A percentile compares a stretch with the other conserved stretches of the same genome.
Evolutionary conservation across 1,140 invertebrate genomes (phyloP).

Genomic region (Pogonomyrmex barbatus): DNA sequence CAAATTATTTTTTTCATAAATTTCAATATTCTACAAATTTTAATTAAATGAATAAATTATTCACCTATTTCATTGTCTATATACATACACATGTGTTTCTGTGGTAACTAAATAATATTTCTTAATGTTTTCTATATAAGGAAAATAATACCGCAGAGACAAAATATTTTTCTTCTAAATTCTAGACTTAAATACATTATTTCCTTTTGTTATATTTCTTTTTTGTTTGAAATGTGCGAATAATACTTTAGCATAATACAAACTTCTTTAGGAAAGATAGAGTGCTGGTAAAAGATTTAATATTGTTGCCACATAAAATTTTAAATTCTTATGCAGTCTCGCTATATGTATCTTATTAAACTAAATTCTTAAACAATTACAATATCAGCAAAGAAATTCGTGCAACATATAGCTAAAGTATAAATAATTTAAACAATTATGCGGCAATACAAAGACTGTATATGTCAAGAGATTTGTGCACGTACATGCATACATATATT

Average conservation of each 20-base stretch:
- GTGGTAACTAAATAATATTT: slow-evolving; percentile 50
- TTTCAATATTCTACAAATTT: slow-evolving; percentile 53
- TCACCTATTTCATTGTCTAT: slow-evolving; percentile 53
- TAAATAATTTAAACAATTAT: slow-evolving; percentile 12
- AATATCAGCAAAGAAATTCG: not conserved
- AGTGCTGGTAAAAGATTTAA: slow-evolving; percentile 64
- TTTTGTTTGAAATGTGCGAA: slow-evolving; percentile 61
- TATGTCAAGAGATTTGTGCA: slow-evolving; percentile 9
- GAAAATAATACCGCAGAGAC: slow-evolving; percentile 36
- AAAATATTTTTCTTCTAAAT: slow-evolving; percentile 66
- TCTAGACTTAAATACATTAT: slow-evolving; percentile 68
- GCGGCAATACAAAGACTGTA: slow-evolving; percentile 8
- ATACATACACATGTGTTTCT: slow-evolving; percentile 38
- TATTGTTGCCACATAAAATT: not conserved
- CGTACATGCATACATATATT: not conserved
- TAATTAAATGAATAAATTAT: slow-evolving; percentile 56
- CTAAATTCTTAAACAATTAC: slow-evolving; percentile 4
- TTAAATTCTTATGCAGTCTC: not conserved
- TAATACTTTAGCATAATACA: slow-evolving; percentile 66
- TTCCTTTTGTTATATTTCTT: slow-evolving; percentile 47
- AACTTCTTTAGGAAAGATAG: slow-evolving; percentile 64
- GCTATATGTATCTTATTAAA: slow-evolving; percentile 23
- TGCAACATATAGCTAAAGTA: not conserved
- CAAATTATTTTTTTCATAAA: slow-evolving; percentile 52
- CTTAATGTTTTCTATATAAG: slow-evolving; percentile 6